phyloP scores from a whole-genome alignment of 2,113 vertebrate species.

The Alethe diademata region DNA sequence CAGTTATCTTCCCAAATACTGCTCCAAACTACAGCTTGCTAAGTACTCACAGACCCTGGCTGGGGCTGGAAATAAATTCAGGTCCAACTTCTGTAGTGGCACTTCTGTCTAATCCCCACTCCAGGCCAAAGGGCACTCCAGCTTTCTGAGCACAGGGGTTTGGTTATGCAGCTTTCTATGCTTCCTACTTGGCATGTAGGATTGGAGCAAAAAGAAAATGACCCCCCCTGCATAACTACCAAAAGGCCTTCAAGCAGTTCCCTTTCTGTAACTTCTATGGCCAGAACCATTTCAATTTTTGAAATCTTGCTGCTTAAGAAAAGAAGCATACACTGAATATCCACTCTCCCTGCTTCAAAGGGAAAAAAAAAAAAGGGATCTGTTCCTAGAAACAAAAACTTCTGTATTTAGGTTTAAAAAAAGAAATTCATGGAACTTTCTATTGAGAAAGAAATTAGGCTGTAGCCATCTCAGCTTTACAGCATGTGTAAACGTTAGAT shows the following conservation, averaged over 20 bases:
- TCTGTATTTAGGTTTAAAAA: not conserved
- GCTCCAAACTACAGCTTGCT: not conserved
- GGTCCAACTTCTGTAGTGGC: not conserved
- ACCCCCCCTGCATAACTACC: not conserved
- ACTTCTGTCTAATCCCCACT: not conserved
- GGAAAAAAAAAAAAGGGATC: not conserved
- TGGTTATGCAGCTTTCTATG: not conserved
- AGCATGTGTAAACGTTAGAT: slow-evolving; percentile 5
- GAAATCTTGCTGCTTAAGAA: not conserved
- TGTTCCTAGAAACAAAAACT: not conserved
- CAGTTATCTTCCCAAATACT: slow-evolving; percentile 33
- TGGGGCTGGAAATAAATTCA: not conserved
- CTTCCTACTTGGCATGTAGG: not conserved
- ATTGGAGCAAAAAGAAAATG: not conserved
- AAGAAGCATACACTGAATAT: not conserved
- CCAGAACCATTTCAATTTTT: not conserved
- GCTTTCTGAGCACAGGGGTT: not conserved
- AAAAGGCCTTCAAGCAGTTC: not conserved
- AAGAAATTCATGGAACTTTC: not conserved
- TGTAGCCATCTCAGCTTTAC: not conserved
- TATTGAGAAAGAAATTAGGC: not conserved
- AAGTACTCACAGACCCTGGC: not conserved
- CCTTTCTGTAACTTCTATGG: not conserved
- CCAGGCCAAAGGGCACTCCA: not conserved
- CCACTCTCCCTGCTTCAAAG: not conserved